Evolutionary conservation across 2,888 invertebrate genomes (phyloP).

Genomic region (Dysmachus trigonus): DNA sequence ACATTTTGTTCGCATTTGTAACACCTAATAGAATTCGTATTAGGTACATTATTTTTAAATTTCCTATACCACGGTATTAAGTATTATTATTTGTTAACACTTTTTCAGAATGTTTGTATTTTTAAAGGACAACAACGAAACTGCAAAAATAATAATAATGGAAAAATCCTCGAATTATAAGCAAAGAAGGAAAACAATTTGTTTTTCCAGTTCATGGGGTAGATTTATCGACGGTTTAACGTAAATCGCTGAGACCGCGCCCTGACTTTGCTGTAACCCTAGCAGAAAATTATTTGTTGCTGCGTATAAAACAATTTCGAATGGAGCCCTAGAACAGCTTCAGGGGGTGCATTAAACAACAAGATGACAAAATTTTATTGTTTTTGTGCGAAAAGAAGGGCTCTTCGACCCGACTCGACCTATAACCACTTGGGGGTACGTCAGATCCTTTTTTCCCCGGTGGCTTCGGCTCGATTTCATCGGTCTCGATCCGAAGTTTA

Average conservation of each 20-base stretch:
- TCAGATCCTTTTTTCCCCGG: background rate
- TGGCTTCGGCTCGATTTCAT: constrained; percentile 10
- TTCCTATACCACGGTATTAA: too few relatives aligned
- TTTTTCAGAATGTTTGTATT: too few relatives aligned
- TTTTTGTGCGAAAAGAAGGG: constrained; percentile 36
- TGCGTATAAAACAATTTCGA: constrained; percentile 24
- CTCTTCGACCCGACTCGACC: background rate
- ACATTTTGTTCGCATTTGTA: too few relatives aligned
- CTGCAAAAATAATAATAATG: too few relatives aligned
- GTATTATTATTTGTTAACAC: too few relatives aligned
- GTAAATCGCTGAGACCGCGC: background rate
- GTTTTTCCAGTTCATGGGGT: too few relatives aligned
- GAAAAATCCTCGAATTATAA: too few relatives aligned
- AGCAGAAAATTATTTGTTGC: background rate
- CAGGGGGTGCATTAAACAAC: constrained; percentile 25
- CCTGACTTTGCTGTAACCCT: background rate
- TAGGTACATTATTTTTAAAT: too few relatives aligned
- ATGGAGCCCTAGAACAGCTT: background rate
- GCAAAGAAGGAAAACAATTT: too few relatives aligned
- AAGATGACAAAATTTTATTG: constrained; percentile 20
- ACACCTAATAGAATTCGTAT: too few relatives aligned
- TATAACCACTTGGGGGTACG: constrained; percentile 14
- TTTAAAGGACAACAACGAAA: too few relatives aligned
- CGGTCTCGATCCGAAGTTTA: background rate
- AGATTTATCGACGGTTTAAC: background rate